Evolutionary conservation across 92 coral and sea anemone species (phyloP), one percentile per base, ranked within the genome.

Genomic region (Umimayanthus chanpuru): DNA sequence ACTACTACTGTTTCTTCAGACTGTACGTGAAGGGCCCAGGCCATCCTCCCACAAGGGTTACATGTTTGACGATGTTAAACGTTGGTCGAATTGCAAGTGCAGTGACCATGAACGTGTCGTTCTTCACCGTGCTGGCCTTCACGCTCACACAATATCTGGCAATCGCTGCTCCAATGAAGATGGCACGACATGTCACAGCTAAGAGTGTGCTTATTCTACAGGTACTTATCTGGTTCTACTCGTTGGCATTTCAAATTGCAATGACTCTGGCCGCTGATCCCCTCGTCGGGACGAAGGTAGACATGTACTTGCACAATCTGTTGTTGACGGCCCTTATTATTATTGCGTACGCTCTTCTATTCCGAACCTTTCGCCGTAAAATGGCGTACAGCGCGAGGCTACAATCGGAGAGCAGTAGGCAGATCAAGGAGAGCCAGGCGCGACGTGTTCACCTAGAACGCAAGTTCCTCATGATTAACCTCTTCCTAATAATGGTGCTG

Each of bases 311-410:
- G 4, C 56, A 81, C 58, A 64, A 64, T 9, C 43, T 81, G 20
- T 4, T 81, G 5, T 14, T 39, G 14, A 66, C 55, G 29, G 23
- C 15, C 32, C 74, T 81, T n/a, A 15, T 66, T 18, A 9, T 65
- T 55, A 32, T 65, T 39, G 9, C 41, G 6, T 81, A 81, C 30
- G 75, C 74, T 8, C 75, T 81, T 8, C 20, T 81, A 39, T 81
- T 64, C 76, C 74, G 75, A 39, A 41, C 75, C 26, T 81, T 81
- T 81, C 85, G 85, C 58, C 85, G 85, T 66, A 81, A 81, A 81
- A 81, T 81, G 85, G 85, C 85, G 28, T 20, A 81, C 32, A 81
- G 85, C 36, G 58, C 65, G 16, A 44, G 43, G 36, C 53, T 81
- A 28, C 85, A 81, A 56, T 81, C 85, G 8, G 85, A 81, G 56